A percentile compares a stretch with the other conserved stretches of the same genome.
phyloP scores from a whole-genome alignment of 2,888 invertebrate species.

The Tipula lateralis region DNA sequence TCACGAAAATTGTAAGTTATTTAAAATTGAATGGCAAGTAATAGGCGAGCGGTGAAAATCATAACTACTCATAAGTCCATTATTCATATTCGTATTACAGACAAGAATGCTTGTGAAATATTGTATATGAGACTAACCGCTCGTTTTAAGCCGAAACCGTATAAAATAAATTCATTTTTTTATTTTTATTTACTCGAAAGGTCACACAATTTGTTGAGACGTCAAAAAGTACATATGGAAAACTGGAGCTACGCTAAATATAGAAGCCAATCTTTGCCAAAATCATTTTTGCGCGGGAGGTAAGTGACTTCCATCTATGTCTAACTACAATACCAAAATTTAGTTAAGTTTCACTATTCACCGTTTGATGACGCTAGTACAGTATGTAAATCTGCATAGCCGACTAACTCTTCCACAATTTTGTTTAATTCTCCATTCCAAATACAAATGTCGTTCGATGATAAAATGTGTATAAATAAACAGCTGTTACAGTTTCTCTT shows the following conservation, averaged over 20 bases:
- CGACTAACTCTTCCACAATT: not conserved
- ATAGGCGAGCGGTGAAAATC: too few species aligned
- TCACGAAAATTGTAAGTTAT: not conserved
- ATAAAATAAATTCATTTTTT: not conserved
- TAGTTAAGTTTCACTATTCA: not conserved
- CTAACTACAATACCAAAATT: not conserved
- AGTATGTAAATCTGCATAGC: not conserved
- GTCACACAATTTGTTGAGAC: not conserved
- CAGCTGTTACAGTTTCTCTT: not conserved
- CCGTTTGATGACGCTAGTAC: not conserved
- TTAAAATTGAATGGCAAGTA: not conserved
- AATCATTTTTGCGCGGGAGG: conserved; percentile 34
- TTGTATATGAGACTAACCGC: not conserved
- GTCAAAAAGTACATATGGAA: not conserved
- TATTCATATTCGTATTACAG: too few species aligned
- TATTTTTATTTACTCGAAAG: not conserved
- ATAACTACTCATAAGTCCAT: too few species aligned
- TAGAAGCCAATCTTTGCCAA: conserved; percentile 34
- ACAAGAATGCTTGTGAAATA: too few species aligned
- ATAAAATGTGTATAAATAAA: not conserved
- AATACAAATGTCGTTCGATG: not conserved
- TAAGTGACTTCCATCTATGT: conserved; percentile 31
- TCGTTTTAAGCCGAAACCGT: too few species aligned
- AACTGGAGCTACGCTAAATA: not conserved
- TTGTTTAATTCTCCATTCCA: too few species aligned